Conservation (phyloP, 2,888 invertebrate species). For the Drosophila paucipuncta region DNA sequence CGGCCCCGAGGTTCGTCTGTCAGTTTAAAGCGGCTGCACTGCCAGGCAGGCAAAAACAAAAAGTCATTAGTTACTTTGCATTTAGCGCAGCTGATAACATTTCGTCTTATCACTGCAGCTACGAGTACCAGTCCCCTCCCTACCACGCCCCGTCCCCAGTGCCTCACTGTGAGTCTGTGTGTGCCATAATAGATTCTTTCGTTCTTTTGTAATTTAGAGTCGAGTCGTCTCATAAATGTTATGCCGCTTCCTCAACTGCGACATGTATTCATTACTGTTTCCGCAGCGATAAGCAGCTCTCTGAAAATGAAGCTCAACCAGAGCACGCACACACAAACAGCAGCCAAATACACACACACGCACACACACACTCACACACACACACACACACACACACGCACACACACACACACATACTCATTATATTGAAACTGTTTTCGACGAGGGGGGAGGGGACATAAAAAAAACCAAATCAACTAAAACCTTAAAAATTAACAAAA, state of each 20-base stretch:
- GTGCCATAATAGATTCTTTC: slow-evolving; percentile 70
- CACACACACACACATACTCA: slow-evolving; percentile 35
- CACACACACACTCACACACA: neutral
- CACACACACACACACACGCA: neutral
- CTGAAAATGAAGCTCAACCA: slow-evolving; percentile 57
- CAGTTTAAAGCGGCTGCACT: slow-evolving; percentile 61
- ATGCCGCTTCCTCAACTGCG: slow-evolving; percentile 59
- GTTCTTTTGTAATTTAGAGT: slow-evolving; percentile 48
- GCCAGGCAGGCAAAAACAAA: slow-evolving; percentile 32
- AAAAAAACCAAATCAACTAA: slow-evolving; percentile 8
- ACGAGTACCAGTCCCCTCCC: neutral
- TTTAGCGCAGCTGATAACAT: slow-evolving; percentile 73
- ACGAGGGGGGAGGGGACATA: slow-evolving; percentile 7
- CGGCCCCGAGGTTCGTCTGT: slow-evolving; percentile 42
- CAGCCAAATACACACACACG: neutral
- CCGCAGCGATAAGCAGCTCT: slow-evolving; percentile 78
- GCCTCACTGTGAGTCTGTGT: slow-evolving; percentile 1
- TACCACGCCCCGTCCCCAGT: neutral
- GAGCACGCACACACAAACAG: slow-evolving; percentile 5
- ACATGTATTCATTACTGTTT: slow-evolving; percentile 81
- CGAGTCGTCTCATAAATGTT: slow-evolving; percentile 39
- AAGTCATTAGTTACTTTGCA: slow-evolving; percentile 78
- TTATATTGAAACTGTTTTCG: slow-evolving; percentile 64
- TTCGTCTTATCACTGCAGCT: slow-evolving; percentile 49
- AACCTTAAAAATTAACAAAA: slow-evolving; percentile 6